Conservation (phyloP, 2,113 vertebrate genomes). For the Trachemys scripta region DNA sequence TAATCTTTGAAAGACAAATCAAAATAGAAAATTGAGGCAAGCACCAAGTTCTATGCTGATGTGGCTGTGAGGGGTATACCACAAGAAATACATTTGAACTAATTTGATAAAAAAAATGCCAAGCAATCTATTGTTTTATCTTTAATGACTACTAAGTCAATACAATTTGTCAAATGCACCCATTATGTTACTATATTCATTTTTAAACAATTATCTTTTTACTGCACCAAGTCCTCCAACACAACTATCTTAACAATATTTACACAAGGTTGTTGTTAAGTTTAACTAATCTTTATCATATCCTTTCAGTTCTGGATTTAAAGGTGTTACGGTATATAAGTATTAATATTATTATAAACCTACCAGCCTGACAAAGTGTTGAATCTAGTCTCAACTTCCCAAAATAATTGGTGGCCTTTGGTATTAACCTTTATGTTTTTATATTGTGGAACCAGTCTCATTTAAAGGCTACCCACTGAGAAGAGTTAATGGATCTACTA, state of each 20-base stretch:
- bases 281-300: not conserved
- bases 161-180: not conserved
- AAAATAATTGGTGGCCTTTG: not conserved
- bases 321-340: not conserved
- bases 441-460: not conserved
- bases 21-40: not conserved
- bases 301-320: not conserved
- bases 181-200: not conserved
- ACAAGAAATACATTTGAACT: not conserved
- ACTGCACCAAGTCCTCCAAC: not conserved
- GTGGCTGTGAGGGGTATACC: not conserved
- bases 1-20: not conserved
- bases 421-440: not conserved
- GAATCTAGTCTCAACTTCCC: not conserved
- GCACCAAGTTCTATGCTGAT: not conserved
- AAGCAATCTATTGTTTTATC: not conserved
- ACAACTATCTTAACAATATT: not conserved
- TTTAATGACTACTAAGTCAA: not conserved
- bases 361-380: not conserved
- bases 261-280: not conserved
- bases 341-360: not conserved
- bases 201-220: not conserved
- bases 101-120: not conserved
- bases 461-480: not conserved
- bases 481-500: not conserved